phyloP scores from a whole-genome alignment of 2,113 vertebrate species.

The Cichladusa arquata region DNA sequence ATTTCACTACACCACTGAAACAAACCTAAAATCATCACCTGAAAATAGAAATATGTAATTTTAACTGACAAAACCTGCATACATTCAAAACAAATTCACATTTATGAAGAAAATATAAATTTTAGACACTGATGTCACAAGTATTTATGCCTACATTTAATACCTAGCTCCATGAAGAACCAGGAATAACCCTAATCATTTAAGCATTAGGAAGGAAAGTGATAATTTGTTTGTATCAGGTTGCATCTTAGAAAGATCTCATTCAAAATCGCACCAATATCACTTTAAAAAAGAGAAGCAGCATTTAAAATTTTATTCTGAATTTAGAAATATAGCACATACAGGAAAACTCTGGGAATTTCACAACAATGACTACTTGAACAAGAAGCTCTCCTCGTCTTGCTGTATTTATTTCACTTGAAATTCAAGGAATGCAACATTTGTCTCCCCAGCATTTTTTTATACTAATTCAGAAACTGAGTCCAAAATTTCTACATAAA shows the following conservation, averaged over 20 bases:
- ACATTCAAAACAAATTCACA: not conserved
- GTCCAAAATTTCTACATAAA: not conserved
- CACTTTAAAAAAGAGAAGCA: not conserved
- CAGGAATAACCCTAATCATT: not conserved
- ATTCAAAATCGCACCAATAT: not conserved
- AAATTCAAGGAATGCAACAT: not conserved
- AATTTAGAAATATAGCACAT: not conserved
- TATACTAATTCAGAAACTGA: not conserved
- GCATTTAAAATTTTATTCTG: not conserved
- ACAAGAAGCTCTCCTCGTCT: not conserved
- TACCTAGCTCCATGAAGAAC: not conserved
- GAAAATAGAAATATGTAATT: not conserved
- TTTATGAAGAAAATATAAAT: not conserved
- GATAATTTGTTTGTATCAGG: not conserved
- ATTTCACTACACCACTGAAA: not conserved
- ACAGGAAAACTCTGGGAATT: not conserved
- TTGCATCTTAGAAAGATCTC: not conserved
- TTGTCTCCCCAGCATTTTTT: not conserved
- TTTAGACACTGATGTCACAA: not conserved
- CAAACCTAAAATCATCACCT: not conserved
- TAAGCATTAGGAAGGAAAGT: not conserved
- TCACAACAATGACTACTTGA: not conserved
- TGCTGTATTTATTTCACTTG: not conserved
- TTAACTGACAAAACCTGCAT: not conserved
- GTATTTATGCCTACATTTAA: not conserved